These are phyloP conservation scores for Listronotus oregonensis DNA, from an alignment of 1,140 invertebrate genomes.

Conservation along the genomic window DNA sequence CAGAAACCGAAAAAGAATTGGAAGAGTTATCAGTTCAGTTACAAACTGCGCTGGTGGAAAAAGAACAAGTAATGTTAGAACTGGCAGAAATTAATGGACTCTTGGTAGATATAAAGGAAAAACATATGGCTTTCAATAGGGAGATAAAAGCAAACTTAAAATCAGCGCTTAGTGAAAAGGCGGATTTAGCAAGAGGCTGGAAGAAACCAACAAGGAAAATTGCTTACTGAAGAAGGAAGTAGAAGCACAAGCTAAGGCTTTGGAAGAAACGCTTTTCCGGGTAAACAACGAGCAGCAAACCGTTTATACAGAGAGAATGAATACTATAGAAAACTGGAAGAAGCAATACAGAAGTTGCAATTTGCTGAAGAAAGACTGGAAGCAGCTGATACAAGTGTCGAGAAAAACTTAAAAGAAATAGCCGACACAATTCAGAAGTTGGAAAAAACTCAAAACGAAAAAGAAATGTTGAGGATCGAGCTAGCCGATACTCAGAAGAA, in stretches of 20 bases:
- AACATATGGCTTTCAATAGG: too few species aligned
- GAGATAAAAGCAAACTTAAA: too few species aligned
- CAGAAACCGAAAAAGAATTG: conserved; percentile 8
- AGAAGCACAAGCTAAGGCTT: not conserved
- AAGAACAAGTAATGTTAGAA: too few species aligned
- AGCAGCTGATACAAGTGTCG: not conserved
- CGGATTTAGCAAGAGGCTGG: not conserved
- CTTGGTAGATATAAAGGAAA: too few species aligned
- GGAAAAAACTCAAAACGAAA: too few species aligned
- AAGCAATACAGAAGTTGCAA: not conserved
- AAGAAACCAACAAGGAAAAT: not conserved
- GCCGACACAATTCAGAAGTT: not conserved
- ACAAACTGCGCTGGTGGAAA: too few species aligned
- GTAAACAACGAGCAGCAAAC: not conserved
- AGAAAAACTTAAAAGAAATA: not conserved
- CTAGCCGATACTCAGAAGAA: too few species aligned
- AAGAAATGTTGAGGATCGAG: too few species aligned
- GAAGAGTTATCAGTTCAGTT: not conserved
- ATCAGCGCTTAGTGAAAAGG: too few species aligned
- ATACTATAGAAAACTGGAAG: conserved; percentile 2
- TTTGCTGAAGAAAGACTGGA: not conserved
- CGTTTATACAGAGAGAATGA: not conserved
- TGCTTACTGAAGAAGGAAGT: not conserved
- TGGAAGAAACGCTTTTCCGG: not conserved
- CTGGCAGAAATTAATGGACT: too few species aligned